Percentiles rank a stretch among this genome's conserved stretches.
phyloP scores from a whole-genome alignment of 2,113 vertebrate genomes.

The Gymnorhina tibicen region DNA sequence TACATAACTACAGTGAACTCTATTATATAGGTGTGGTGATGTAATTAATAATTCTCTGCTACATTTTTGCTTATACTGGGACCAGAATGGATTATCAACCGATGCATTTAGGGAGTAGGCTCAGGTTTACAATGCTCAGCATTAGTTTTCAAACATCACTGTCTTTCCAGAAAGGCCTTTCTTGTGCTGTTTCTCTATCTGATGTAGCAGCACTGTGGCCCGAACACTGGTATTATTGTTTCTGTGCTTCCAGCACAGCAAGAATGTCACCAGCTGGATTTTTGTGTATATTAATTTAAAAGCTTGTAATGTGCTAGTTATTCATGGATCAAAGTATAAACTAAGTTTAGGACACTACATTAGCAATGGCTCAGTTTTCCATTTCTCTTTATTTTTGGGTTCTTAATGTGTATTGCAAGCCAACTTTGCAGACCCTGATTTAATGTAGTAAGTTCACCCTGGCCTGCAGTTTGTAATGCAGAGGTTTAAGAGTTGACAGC shows the following conservation, averaged over 20 bases:
- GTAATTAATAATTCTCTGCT: constrained; percentile 68
- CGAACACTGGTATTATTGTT: not conserved
- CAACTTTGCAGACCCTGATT: not conserved
- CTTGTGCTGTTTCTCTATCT: not conserved
- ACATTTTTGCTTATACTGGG: constrained; percentile 55
- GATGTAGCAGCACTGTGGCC: not conserved
- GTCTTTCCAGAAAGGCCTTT: not conserved
- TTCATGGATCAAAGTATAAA: not conserved
- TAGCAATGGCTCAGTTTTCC: not conserved
- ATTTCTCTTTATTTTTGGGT: not conserved
- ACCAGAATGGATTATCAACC: not conserved
- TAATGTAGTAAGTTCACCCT: not conserved
- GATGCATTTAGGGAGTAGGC: not conserved
- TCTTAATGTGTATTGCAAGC: not conserved
- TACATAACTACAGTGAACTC: constrained; percentile 64
- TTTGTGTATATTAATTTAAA: not conserved
- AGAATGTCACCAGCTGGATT: not conserved
- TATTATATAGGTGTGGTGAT: constrained; percentile 49
- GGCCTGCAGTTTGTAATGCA: constrained; percentile 16
- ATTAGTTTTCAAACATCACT: not conserved
- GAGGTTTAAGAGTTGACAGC: constrained; percentile 23
- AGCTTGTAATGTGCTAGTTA: not conserved
- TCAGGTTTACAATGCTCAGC: not conserved
- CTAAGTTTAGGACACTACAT: not conserved
- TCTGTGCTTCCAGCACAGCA: not conserved